Conservation (phyloP, 2,113 vertebrate species). For the Petrocephalus microphthalmus region DNA sequence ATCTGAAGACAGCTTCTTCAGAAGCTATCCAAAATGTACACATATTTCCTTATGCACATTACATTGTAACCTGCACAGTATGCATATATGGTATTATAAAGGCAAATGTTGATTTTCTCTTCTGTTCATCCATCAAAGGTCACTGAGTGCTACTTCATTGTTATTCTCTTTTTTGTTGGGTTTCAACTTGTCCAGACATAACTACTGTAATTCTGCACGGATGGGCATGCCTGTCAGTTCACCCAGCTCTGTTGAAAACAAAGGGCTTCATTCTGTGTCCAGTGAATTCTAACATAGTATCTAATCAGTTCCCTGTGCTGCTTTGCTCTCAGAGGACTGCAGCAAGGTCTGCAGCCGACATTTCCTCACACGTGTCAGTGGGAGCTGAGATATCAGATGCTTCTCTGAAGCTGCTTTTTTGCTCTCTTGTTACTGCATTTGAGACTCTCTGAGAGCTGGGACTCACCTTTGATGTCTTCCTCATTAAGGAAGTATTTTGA, state of each 20-base stretch:
- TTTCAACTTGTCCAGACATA: background rate
- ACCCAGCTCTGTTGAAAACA: background rate
- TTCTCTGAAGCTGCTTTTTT: background rate
- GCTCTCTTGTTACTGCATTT: background rate
- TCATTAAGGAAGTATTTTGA: conserved; percentile 2
- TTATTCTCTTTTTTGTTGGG: background rate
- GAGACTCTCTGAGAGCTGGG: background rate
- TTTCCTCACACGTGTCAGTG: background rate
- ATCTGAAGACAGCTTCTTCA: background rate
- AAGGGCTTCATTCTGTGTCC: background rate
- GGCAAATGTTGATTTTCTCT: background rate
- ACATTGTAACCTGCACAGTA: background rate
- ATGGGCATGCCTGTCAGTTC: background rate
- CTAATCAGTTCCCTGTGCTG: background rate
- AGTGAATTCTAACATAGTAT: background rate
- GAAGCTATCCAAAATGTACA: background rate
- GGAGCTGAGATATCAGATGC: background rate
- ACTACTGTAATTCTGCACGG: background rate
- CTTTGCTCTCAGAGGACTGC: background rate
- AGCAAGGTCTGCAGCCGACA: background rate
- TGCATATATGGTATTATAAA: background rate
- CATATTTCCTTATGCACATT: background rate
- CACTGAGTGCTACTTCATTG: background rate
- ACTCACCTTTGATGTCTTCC: background rate
- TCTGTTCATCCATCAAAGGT: background rate